A percentile compares a stretch with the other conserved stretches of the same genome.
phyloP scores from a whole-genome alignment of 2,888 invertebrate genomes.

The Sicus ferrugineus region DNA sequence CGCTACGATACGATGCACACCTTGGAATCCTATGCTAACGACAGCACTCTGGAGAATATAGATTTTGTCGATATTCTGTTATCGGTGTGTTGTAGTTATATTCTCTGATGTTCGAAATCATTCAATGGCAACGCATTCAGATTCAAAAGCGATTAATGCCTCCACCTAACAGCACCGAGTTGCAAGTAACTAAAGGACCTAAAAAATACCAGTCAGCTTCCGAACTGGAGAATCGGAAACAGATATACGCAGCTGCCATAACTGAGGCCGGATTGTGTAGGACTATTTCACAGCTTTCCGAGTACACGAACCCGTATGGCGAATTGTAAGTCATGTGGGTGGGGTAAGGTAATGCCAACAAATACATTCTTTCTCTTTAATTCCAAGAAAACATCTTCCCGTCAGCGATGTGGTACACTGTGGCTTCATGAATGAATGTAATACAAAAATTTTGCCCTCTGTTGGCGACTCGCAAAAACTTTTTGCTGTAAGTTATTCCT shows the following conservation, averaged over 20 bases:
- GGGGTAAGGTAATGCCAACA: background rate
- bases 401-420: conserved; percentile 42
- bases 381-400: conserved; percentile 38
- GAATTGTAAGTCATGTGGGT: conserved; percentile 42
- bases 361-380: background rate
- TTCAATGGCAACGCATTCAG: too few species aligned
- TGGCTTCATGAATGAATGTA: conserved; percentile 49
- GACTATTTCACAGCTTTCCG: conserved; percentile 50
- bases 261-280: conserved; percentile 60
- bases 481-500: conserved; percentile 33
- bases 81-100: conserved; percentile 38
- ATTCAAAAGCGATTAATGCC: conserved; percentile 16
- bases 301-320: conserved; percentile 54
- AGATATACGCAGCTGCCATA: conserved; percentile 48
- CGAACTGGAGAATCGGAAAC: conserved; percentile 14
- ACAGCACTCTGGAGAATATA: conserved; percentile 47
- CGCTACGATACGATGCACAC: conserved; percentile 47
- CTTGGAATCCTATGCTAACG: conserved; percentile 50
- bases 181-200: background rate
- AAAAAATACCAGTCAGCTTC: conserved; percentile 12
- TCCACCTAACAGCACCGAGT: background rate
- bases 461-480: conserved; percentile 28
- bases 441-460: conserved; percentile 43
- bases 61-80: conserved; percentile 47
- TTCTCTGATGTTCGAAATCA: too few species aligned